A percentile compares a stretch with the other conserved stretches of the same genome.
These are phyloP conservation scores for Cerceris ruficornis DNA, from an alignment of 2,888 invertebrate species.

Conservation along the genomic window DNA sequence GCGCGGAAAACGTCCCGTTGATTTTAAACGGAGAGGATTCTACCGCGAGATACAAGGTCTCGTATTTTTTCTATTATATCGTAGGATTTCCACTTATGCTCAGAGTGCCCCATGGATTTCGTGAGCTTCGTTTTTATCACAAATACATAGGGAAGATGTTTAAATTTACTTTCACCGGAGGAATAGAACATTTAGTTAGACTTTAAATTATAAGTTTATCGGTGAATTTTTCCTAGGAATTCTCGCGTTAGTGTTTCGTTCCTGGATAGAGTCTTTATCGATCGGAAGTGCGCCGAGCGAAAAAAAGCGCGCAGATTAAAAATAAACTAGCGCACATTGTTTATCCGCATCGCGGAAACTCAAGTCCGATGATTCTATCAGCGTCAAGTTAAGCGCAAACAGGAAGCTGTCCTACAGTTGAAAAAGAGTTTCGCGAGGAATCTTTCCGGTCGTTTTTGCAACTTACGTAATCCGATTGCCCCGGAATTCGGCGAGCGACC, in stretches of 20 bases:
- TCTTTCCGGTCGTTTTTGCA: conserved; percentile 2
- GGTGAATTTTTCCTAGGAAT: too few species aligned
- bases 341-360: background rate
- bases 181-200: background rate
- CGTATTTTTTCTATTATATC: background rate
- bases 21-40: background rate
- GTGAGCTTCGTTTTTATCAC: background rate
- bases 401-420: conserved; percentile 1
- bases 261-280: too few species aligned
- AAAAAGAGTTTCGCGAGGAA: background rate
- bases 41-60: background rate
- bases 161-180: conserved; percentile 5
- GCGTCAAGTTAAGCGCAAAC: conserved; percentile 8
- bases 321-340: background rate
- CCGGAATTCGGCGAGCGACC: background rate
- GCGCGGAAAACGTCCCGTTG: background rate
- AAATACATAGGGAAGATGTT: background rate
- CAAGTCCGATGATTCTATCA: conserved; percentile 5
- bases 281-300: too few species aligned
- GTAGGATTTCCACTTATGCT: background rate
- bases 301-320: background rate
- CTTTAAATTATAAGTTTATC: too few species aligned
- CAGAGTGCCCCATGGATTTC: background rate
- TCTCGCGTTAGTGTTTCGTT: too few species aligned
- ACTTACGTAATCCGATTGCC: background rate